Base-by-base conservation (phyloP, 1,140 invertebrate genomes). In the Eubasilissa regina region DNA sequence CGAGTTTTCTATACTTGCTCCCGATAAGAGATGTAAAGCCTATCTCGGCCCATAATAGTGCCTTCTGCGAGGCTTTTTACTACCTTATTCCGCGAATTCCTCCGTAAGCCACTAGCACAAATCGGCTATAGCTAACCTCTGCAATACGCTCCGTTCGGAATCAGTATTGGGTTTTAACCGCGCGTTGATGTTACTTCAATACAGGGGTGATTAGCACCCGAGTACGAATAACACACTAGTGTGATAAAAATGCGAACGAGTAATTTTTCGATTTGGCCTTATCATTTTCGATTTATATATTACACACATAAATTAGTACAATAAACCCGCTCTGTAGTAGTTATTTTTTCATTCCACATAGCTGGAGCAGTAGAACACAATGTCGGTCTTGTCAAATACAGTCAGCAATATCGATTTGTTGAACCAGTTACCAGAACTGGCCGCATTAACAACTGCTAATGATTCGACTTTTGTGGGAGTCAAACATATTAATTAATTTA, bases 41-140 rank as follows among this genome's bases (percentile, higher is more conserved):
- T 64, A 64, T 44, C 19, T 64, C 35, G 19, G 51, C 6, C 55
- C 53, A 58, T 44, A 75, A 45, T 75, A 75, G 51, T 60, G n/a
- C 53, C 53, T 19, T 11, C 35, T 58, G 55, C 73, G 45, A 75
- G 73, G 55, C 73, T 60, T 45, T 45, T 55, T 75, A 55, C 35
- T 60, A 73, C 21, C 47, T 53, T 73, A 73, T 75, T 58, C 43
- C 17, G 73, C 43, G 53, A 75, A 75, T 75, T 75, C 73, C 55
- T 75, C 21, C 35, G 21, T 25, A 21, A 35, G 70, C 21, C 25
- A 19, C 17, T 11, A 53, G 15, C 47, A 55, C 51, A 73, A 73
- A 73, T 73, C 47, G 70, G 70, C 70, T 73, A 3, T 13, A 35
- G 13, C 21, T 15, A 21, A 53, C 19, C 47, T 53, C 51, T 35